Base-by-base conservation (phyloP, 2,888 invertebrate genomes). In the Balanococcus diminutus region DNA sequence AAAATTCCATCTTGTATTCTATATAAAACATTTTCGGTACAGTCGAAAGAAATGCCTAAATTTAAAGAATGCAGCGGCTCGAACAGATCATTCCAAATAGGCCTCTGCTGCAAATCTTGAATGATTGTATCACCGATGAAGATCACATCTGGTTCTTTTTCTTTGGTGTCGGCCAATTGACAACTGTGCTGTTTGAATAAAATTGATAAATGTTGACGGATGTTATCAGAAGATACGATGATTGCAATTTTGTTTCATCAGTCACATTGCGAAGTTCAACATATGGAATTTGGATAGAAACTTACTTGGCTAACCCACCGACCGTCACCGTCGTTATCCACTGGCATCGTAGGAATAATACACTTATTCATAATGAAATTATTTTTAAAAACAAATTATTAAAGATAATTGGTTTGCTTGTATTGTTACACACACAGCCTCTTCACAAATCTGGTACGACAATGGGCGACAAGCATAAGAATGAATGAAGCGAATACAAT, bases 41-140 rank as follows among this genome's bases (percentile, higher is more conserved):
- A 93, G 90, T 98, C 97, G 87, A 94, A 95, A 88, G 96, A 94
- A 89, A 97, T 95, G 88, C 97, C 96, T 91, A 96, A 96, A 90
- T 97, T 97, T 88, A 97, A 92, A 89, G 96, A 95, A 90, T 98
- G 97, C 89, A 98, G 92, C 1, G 97, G 97, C 86, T 95, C 96
- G 92, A 97, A 97, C 91, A 95, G 93, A 89, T 95, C 94, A 89
- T 95, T 94, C 97, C 97, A 98, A 82, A 96, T 93, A 91, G 95
- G 95, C 22, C 95, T 95, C 88, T 95, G 94, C 89, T 94, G 94
- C 88, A 97, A 90, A 81, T 95, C 94, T 90, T 95, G 94, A 87
- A 97, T 91, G 88, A 97, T 93, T 79, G 96, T 96, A 90, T 97
- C 98, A 0, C 97, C 98, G 87, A 97, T 93, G 89, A 97, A 96